Percentiles rank a stretch among this genome's conserved stretches.
phyloP scores from a whole-genome alignment of 2,888 invertebrate species.

The Eristalinus sepulchralis region DNA sequence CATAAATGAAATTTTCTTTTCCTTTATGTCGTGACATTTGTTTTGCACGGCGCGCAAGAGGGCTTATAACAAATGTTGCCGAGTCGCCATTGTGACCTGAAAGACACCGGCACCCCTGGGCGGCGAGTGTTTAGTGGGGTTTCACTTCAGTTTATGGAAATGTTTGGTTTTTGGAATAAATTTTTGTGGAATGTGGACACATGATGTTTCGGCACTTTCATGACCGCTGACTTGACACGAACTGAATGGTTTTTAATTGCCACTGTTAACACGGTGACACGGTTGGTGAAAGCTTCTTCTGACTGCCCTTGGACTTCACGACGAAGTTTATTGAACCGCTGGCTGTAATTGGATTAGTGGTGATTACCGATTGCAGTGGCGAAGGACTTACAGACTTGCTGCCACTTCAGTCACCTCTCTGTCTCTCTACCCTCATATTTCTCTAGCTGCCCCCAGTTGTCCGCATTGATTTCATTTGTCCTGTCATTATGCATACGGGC shows the following conservation, averaged over 20 bases:
- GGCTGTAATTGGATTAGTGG: not conserved
- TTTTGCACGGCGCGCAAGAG: not conserved
- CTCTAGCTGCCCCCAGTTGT: too few relatives aligned
- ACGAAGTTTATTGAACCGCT: not conserved
- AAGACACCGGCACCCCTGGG: not conserved
- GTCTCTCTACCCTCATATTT: too few relatives aligned
- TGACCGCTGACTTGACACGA: not conserved
- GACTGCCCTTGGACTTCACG: not conserved
- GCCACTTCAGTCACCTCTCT: not conserved
- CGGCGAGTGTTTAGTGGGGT: not conserved
- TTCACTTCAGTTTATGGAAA: not conserved
- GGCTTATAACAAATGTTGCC: not conserved
- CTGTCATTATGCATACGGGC: too few relatives aligned
- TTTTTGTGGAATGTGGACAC: not conserved
- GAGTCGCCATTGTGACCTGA: not conserved
- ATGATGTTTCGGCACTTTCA: not conserved
- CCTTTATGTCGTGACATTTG: not conserved
- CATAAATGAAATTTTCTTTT: conserved; percentile 6
- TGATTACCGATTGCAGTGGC: too few relatives aligned
- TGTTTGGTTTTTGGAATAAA: not conserved
- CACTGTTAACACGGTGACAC: not conserved
- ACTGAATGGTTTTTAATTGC: not conserved
- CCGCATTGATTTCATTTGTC: too few relatives aligned
- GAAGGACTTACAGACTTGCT: too few relatives aligned
- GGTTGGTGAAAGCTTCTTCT: not conserved